phyloP scores from a whole-genome alignment of 2,888 invertebrate species.

The Mycalesis mineus region DNA sequence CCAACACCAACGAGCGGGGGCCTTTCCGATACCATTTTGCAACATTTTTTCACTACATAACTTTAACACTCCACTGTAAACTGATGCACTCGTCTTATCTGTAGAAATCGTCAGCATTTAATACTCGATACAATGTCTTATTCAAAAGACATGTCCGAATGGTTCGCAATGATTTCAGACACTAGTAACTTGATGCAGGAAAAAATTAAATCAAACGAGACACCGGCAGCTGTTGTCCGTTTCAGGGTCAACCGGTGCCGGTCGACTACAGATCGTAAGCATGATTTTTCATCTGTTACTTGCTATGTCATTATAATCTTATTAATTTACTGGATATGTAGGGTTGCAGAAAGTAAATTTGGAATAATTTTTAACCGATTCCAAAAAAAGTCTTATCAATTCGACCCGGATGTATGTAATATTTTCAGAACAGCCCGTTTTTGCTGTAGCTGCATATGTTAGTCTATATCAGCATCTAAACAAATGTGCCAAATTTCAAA shows the following conservation, averaged over 20 bases:
- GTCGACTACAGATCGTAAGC: conserved; percentile 46
- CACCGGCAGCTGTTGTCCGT: conserved; percentile 55
- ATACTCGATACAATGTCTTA: background rate
- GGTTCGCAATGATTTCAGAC: conserved; percentile 26
- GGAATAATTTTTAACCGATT: too few species aligned
- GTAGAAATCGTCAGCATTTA: conserved; percentile 23
- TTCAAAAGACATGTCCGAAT: conserved; percentile 30
- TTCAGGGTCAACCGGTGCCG: conserved; percentile 72
- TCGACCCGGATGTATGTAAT: too few species aligned
- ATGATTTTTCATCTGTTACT: conserved; percentile 62
- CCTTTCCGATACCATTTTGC: conserved; percentile 73
- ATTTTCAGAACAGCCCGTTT: too few species aligned
- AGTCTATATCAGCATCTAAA: too few species aligned
- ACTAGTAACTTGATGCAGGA: conserved; percentile 35
- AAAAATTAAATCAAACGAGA: conserved; percentile 40
- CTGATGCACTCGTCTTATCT: conserved; percentile 12
- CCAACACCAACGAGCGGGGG: conserved; percentile 62
- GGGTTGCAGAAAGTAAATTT: too few species aligned
- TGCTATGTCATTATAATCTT: conserved; percentile 30
- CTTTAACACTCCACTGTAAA: conserved; percentile 29
- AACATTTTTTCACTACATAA: conserved; percentile 54
- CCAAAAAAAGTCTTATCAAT: too few species aligned
- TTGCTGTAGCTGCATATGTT: too few species aligned
- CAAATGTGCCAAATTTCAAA: too few species aligned
- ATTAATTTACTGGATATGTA: background rate